Conservation (phyloP, 1,140 invertebrate species). For the Halesus radiatus region DNA sequence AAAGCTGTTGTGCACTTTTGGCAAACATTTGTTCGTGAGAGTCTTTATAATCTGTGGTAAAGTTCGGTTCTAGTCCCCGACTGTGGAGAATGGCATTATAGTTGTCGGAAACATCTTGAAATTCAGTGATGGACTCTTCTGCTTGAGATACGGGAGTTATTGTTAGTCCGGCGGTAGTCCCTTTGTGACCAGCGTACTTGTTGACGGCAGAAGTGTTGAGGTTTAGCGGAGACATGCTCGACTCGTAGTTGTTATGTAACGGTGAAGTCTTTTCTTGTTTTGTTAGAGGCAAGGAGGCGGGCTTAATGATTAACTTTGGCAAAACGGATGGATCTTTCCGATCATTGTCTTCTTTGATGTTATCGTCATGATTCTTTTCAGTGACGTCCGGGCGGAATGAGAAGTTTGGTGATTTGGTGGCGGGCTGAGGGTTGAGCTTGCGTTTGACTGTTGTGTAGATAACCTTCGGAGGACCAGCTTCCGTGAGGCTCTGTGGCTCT, state of each 20-base stretch:
- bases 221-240: conserved; percentile 54
- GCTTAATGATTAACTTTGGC: not conserved
- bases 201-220: conserved; percentile 44
- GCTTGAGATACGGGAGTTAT: conserved; percentile 24
- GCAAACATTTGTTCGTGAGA: conserved; percentile 40
- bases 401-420: conserved; percentile 47
- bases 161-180: not conserved
- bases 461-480: conserved; percentile 46
- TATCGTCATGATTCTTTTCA: conserved; percentile 43
- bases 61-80: conserved; percentile 32
- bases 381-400: conserved; percentile 42
- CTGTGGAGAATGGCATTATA: conserved; percentile 38
- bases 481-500: conserved; percentile 33
- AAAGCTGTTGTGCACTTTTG: conserved; percentile 50
- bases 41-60: conserved; percentile 46
- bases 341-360: not conserved
- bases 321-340: not conserved
- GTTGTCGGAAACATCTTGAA: conserved; percentile 29
- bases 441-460: conserved; percentile 52
- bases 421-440: conserved; percentile 29
- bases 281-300: not conserved
- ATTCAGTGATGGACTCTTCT: conserved; percentile 24
- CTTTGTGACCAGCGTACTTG: conserved; percentile 34
- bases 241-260: conserved; percentile 49
- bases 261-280: conserved; percentile 53